Conservation (phyloP, 2,113 vertebrate genomes). For the Turnix velox region DNA sequence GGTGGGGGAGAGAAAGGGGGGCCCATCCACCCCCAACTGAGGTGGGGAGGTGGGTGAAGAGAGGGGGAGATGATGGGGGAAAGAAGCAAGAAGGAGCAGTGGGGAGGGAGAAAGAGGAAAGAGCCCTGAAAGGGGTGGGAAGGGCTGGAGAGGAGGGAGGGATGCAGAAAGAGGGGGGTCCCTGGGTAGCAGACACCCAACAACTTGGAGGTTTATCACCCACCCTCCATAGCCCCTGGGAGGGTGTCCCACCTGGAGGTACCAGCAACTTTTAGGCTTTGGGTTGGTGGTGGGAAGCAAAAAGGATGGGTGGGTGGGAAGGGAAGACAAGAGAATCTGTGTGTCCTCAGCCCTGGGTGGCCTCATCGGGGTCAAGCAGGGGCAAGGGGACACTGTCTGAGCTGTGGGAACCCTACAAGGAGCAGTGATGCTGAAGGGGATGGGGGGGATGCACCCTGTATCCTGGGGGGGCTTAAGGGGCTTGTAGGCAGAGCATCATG, state of each 20-base stretch:
- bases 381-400: neutral
- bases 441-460: neutral
- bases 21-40: rapidly evolving
- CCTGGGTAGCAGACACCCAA: neutral
- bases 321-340: neutral
- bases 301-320: neutral
- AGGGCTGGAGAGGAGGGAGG: neutral
- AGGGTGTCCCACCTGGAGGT: neutral
- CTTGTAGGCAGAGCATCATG: rapidly evolving
- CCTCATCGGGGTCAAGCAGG: neutral
- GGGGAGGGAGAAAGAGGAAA: too few species aligned
- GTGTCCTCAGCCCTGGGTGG: neutral
- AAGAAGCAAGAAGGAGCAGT: neutral
- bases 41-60: neutral
- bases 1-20: neutral
- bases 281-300: neutral
- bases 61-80: neutral
- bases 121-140: neutral
- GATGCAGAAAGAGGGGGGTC: neutral
- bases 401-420: neutral
- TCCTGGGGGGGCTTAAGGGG: rapidly evolving
- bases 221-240: neutral
- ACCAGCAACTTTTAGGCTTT: neutral
- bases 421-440: neutral
- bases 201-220: neutral